Conservation (phyloP, 2,113 vertebrate genomes). For the Platichthys flesus region DNA sequence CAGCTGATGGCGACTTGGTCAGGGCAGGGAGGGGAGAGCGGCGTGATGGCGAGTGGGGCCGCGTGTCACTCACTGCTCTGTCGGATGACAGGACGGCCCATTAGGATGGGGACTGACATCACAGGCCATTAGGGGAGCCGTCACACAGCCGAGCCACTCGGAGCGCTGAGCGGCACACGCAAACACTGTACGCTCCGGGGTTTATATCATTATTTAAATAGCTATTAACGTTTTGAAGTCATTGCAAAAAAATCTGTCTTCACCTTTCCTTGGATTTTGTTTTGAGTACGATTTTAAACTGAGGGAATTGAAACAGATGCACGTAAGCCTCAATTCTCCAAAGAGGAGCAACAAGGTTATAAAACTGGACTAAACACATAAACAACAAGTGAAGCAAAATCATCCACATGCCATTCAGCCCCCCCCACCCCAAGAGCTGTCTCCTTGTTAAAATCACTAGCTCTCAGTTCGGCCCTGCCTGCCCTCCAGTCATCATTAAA, state of each 20-base stretch:
- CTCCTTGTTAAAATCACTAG: slow-evolving; percentile 73
- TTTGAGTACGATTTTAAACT: background rate
- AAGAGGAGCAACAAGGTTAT: slow-evolving; percentile 38
- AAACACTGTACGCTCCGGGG: slow-evolving; percentile 10
- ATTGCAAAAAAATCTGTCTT: background rate
- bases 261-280: background rate
- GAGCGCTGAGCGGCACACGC: slow-evolving; percentile 2
- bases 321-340: slow-evolving; percentile 15
- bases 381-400: slow-evolving; percentile 56
- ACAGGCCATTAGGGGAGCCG: slow-evolving; percentile 82
- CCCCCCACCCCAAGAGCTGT: slow-evolving; percentile 20
- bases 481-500: slow-evolving; percentile 81
- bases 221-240: background rate
- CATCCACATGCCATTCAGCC: slow-evolving; percentile 36
- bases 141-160: slow-evolving; percentile 63
- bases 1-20: slow-evolving; percentile 64
- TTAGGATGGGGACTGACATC: slow-evolving; percentile 79
- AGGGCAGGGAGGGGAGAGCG: slow-evolving; percentile 39
- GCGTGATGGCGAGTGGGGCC: slow-evolving; percentile 32
- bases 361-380: slow-evolving; percentile 57
- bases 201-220: background rate
- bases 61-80: slow-evolving; percentile 71
- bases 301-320: background rate
- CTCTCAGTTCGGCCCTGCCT: slow-evolving; percentile 60
- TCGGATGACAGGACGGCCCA: slow-evolving; percentile 82